A percentile compares a stretch with the other conserved stretches of the same genome.
These are phyloP conservation scores for Typhlomys cinereus DNA, from an alignment of 2,113 vertebrate species.

Conservation along the genomic window DNA sequence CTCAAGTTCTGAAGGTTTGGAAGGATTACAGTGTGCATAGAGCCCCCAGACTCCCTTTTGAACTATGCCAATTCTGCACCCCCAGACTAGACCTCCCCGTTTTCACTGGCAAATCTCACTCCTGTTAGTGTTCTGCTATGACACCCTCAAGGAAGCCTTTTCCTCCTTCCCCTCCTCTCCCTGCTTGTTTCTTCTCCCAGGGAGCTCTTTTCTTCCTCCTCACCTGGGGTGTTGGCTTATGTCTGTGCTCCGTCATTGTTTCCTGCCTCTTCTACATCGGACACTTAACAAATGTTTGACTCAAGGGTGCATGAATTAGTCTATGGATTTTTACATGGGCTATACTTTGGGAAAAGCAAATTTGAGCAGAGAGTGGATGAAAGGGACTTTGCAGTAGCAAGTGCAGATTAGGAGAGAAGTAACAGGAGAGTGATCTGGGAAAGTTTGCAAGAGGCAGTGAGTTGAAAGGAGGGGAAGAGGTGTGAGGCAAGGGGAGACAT, in stretches of 20 bases:
- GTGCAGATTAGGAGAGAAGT: not conserved
- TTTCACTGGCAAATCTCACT: not conserved
- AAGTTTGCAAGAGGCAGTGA: not conserved
- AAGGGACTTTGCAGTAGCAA: not conserved
- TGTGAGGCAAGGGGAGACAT: not conserved
- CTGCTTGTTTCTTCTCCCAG: not conserved
- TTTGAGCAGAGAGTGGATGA: not conserved
- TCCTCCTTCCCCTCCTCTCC: not conserved
- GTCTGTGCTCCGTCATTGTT: not conserved
- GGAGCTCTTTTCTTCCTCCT: not conserved
- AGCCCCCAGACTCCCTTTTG: not conserved
- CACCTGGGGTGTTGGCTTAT: not conserved
- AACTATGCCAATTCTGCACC: not conserved
- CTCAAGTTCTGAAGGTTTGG: fast-evolving
- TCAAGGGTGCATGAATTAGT: not conserved
- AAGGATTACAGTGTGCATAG: not conserved
- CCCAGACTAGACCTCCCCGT: not conserved
- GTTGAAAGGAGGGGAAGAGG: not conserved
- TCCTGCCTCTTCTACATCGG: not conserved
- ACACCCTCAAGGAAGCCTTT: no score
- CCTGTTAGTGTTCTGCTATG: no score
- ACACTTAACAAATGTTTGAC: conserved; percentile 11
- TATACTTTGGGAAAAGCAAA: conserved; percentile 23
- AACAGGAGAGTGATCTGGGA: no score
- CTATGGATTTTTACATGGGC: not conserved